These are phyloP conservation scores for Catostylus mosaicus DNA, from an alignment of 30 jellyfish, hydroid and myxozoan genomes.

Conservation along the genomic window DNA sequence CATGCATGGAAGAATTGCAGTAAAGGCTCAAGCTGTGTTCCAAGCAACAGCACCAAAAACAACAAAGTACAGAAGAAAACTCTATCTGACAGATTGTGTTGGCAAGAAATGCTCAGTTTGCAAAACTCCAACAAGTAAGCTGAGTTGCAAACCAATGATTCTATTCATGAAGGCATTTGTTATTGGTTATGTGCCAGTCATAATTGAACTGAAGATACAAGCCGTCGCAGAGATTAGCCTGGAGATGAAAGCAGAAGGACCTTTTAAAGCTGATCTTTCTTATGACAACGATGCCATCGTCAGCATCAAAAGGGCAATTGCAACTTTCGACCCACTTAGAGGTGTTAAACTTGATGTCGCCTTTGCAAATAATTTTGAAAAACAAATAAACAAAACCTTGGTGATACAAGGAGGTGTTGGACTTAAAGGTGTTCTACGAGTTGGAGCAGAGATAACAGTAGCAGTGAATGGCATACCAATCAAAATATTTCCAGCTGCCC, in stretches of 20 bases:
- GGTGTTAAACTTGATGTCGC: constrained; percentile 25
- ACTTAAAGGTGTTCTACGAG: constrained; percentile 20
- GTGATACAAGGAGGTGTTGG: constrained; percentile 1
- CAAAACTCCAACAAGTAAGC: neutral
- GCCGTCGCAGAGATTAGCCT: constrained; percentile 5
- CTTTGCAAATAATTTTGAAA: constrained; percentile 7
- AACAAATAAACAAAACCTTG: neutral
- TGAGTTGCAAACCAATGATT: neutral
- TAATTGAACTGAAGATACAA: constrained; percentile 11
- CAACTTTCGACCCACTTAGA: constrained; percentile 28
- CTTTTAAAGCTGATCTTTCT: constrained; percentile 20
- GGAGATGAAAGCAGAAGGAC: neutral
- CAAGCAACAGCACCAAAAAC: neutral
- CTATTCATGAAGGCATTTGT: neutral
- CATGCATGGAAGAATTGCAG: neutral
- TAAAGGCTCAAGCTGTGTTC: neutral
- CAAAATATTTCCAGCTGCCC: neutral
- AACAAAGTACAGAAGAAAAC: too few relatives aligned
- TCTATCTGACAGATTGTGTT: too few relatives aligned
- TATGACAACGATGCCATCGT: constrained; percentile 19
- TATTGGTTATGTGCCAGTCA: too few relatives aligned
- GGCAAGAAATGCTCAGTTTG: too few relatives aligned
- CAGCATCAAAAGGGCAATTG: too few relatives aligned
- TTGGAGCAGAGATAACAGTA: constrained; percentile 26
- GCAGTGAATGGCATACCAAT: constrained; percentile 32